Percentiles rank a stretch among this genome's conserved stretches.
Conservation (phyloP, 2,888 invertebrate genomes). For the Heteromyza rotundicornis region DNA sequence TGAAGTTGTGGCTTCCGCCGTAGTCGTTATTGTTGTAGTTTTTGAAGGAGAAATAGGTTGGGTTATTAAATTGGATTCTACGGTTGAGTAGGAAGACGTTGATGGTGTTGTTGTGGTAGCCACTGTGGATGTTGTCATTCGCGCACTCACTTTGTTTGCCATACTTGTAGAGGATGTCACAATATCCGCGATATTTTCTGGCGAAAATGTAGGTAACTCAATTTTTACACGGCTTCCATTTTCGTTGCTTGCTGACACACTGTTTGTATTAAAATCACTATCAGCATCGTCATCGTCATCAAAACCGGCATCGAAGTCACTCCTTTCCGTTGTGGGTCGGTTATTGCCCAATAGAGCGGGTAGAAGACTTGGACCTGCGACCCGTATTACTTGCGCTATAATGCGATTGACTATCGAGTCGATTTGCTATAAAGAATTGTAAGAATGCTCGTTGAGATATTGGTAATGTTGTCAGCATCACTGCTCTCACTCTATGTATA, state of each 20-base stretch:
- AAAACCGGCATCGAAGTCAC: constrained; percentile 64
- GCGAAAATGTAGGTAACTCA: constrained; percentile 71
- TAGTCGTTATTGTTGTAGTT: constrained; percentile 19
- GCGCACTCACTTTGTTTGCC: constrained; percentile 48
- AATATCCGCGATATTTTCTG: constrained; percentile 65
- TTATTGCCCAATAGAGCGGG: constrained; percentile 53
- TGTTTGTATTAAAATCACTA: constrained; percentile 8
- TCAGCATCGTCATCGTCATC: constrained; percentile 63
- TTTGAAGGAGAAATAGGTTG: constrained; percentile 12
- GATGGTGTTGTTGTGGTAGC: constrained; percentile 22
- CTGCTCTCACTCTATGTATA: no score
- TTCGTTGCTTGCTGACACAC: constrained; percentile 36
- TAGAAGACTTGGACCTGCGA: constrained; percentile 75
- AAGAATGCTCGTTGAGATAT: constrained; percentile 12
- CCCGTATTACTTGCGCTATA: constrained; percentile 70
- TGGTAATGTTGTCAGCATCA: no score
- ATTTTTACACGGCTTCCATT: constrained; percentile 67
- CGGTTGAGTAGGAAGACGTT: constrained; percentile 20
- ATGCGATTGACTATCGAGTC: constrained; percentile 61
- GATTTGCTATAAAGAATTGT: constrained; percentile 54
- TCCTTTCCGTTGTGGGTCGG: constrained; percentile 40
- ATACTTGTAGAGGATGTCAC: constrained; percentile 33
- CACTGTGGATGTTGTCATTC: constrained; percentile 32
- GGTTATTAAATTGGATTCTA: constrained; percentile 18
- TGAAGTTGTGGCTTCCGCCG: constrained; percentile 15